phyloP scores from a whole-genome alignment of 2,797 vertebrate species.

The Apogon talboti region DNA sequence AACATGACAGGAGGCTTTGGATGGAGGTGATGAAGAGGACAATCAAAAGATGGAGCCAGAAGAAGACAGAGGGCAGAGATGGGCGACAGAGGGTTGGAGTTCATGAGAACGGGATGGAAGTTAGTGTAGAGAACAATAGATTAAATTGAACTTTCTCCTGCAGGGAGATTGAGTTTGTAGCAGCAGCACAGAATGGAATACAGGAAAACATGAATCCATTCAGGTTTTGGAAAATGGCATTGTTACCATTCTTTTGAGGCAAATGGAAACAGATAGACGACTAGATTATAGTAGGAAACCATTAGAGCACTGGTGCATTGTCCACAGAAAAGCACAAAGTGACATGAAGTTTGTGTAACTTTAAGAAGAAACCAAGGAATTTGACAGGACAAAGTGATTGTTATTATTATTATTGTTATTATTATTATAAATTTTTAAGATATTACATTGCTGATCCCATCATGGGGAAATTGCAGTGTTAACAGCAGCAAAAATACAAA shows the following conservation, averaged over 20 bases:
- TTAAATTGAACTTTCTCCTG: slow-evolving; percentile 28
- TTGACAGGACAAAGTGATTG: background rate
- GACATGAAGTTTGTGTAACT: background rate
- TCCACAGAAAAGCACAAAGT: background rate
- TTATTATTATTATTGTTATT: no score
- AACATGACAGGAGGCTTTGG: background rate
- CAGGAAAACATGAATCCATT: slow-evolving; percentile 11
- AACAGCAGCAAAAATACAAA: no score
- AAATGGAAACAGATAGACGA: background rate
- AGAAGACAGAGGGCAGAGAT: slow-evolving; percentile 6
- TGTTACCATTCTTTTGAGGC: background rate
- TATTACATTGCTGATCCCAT: no score
- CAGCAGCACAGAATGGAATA: slow-evolving; percentile 22
- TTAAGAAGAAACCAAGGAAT: background rate
- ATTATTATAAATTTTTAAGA: no score
- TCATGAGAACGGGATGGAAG: slow-evolving; percentile 9
- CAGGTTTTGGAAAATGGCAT: background rate
- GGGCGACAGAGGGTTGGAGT: slow-evolving; percentile 14
- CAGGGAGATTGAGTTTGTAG: slow-evolving; percentile 9
- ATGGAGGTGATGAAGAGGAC: slow-evolving; percentile 29
- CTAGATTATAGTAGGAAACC: background rate
- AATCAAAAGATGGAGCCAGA: slow-evolving; percentile 32
- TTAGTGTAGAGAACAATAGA: slow-evolving; percentile 24
- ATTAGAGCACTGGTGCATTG: no score
- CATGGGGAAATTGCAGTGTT: no score